phyloP scores from a whole-genome alignment of 2,113 vertebrate genomes.

The Neodontobutis hainanensis region DNA sequence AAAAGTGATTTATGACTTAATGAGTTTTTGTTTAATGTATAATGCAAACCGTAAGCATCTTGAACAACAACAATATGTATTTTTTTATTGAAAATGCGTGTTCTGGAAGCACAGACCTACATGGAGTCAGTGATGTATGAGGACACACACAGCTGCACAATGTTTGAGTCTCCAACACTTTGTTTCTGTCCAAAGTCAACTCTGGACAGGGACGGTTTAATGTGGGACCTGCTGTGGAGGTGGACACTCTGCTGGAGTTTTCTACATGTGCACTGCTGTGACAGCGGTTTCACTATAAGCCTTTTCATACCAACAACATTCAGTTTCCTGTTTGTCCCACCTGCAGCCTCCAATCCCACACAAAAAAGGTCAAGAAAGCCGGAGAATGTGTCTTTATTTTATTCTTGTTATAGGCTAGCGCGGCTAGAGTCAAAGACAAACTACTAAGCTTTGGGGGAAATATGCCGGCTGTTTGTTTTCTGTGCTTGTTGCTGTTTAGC shows the following conservation, averaged over 20 bases:
- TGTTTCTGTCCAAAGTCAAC: slow-evolving; percentile 60
- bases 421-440: slow-evolving; percentile 51
- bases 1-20: too few relatives aligned
- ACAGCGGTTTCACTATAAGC: slow-evolving; percentile 18
- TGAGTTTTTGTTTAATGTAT: too few relatives aligned
- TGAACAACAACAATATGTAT: not conserved
- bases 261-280: slow-evolving; percentile 35
- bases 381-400: slow-evolving; percentile 29
- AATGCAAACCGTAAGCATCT: not conserved
- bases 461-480: slow-evolving; percentile 50
- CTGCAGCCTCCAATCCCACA: slow-evolving; percentile 41
- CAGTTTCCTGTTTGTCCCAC: slow-evolving; percentile 50
- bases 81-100: slow-evolving; percentile 22
- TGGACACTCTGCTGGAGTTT: slow-evolving; percentile 22
- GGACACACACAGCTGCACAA: slow-evolving; percentile 52
- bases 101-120: slow-evolving; percentile 29
- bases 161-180: not conserved
- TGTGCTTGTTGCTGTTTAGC: slow-evolving; percentile 44
- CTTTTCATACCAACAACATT: slow-evolving; percentile 19
- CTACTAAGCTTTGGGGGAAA: slow-evolving; percentile 36
- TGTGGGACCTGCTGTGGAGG: slow-evolving; percentile 18
- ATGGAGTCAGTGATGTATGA: slow-evolving; percentile 23
- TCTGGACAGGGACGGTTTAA: slow-evolving; percentile 6
- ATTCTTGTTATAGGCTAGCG: slow-evolving; percentile 28
- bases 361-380: slow-evolving; percentile 45